A percentile compares a stretch with the other conserved stretches of the same genome.
phyloP scores from a whole-genome alignment of 2,888 invertebrate genomes.

The Agapostemon virescens region DNA sequence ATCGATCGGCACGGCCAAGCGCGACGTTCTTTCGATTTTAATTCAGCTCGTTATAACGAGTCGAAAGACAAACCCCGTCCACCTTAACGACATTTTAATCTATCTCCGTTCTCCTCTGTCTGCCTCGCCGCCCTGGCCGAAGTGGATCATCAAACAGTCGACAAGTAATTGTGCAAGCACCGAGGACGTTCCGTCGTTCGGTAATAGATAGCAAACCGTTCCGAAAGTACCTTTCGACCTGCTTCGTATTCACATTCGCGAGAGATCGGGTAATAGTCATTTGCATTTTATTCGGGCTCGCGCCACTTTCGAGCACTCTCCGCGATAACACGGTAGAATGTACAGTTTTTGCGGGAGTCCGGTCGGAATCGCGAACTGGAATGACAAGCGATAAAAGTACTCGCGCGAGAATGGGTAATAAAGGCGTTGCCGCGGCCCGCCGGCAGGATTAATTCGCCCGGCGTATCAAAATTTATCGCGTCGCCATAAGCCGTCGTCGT shows the following conservation, averaged over 20 bases:
- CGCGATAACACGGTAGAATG: constrained; percentile 28
- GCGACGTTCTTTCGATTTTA: constrained; percentile 33
- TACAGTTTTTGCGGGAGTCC: constrained; percentile 20
- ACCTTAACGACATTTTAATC: constrained; percentile 60
- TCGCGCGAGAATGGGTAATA: constrained; percentile 21
- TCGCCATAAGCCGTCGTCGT: constrained; percentile 4
- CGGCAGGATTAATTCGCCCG: constrained; percentile 30
- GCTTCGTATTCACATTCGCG: constrained; percentile 59
- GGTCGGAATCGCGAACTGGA: constrained; percentile 42
- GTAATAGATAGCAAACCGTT: constrained; percentile 60
- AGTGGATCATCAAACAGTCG: constrained; percentile 65
- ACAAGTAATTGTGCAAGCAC: constrained; percentile 63
- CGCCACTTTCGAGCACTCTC: constrained; percentile 20
- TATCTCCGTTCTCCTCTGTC: constrained; percentile 40
- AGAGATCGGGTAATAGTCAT: constrained; percentile 63
- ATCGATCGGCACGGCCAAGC: background rate
- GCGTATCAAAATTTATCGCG: constrained; percentile 21
- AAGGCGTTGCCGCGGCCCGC: constrained; percentile 8
- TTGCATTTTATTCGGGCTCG: constrained; percentile 62
- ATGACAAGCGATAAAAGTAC: constrained; percentile 43
- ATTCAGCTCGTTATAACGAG: constrained; percentile 48
- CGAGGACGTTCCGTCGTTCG: constrained; percentile 46
- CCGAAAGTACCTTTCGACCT: constrained; percentile 54
- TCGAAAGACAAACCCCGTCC: constrained; percentile 39
- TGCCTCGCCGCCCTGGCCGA: constrained; percentile 23